A percentile compares a stretch with the other conserved stretches of the same genome.
These are phyloP conservation scores for Dasypogon diadema DNA, from an alignment of 2,888 invertebrate genomes.

Conservation along the genomic window DNA sequence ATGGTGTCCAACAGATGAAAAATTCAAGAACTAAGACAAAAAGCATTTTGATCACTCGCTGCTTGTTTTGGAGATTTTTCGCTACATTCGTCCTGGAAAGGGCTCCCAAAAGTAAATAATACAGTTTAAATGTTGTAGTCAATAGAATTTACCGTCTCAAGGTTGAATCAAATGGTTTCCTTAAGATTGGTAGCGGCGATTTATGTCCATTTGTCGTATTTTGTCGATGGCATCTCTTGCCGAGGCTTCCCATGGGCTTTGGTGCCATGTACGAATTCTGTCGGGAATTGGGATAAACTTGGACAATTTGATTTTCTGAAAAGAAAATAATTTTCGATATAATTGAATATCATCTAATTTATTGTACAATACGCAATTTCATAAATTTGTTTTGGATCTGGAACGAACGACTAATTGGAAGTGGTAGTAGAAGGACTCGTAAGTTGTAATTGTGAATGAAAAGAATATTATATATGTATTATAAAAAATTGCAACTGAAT, in stretches of 20 bases:
- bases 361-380: no score
- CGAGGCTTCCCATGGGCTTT: no score
- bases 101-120: no score
- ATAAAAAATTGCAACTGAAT: no score
- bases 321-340: slow-evolving; percentile 15
- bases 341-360: no score
- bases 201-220: slow-evolving; percentile 55
- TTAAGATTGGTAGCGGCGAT: slow-evolving; percentile 15
- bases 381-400: no score
- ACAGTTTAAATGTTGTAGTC: neutral
- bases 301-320: slow-evolving; percentile 50
- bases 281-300: slow-evolving; percentile 45
- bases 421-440: no score
- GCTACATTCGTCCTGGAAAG: slow-evolving; percentile 60
- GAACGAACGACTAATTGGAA: no score
- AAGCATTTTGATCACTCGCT: slow-evolving; percentile 83
- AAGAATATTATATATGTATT: no score
- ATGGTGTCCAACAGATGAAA: slow-evolving; percentile 92
- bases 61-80: slow-evolving; percentile 66
- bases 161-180: slow-evolving; percentile 52
- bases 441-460: no score
- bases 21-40: slow-evolving; percentile 92
- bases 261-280: neutral
- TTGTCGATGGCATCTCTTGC: no score
- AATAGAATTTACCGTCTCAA: slow-evolving; percentile 46